These are phyloP conservation scores for Synergus laeviventris DNA, from an alignment of 2,888 invertebrate genomes.

Conservation along the genomic window DNA sequence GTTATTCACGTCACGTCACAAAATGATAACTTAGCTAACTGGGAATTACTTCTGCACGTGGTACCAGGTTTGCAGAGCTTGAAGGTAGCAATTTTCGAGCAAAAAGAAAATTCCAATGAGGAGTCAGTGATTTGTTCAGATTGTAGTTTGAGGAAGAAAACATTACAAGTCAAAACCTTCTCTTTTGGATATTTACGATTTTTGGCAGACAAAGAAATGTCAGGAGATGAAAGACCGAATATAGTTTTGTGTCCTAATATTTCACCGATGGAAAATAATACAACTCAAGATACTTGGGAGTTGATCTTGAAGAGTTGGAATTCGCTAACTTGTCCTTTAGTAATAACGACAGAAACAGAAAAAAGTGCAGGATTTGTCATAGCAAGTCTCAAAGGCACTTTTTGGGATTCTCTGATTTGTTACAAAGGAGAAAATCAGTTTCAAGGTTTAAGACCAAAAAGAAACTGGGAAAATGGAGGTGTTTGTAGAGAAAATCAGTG, in stretches of 20 bases:
- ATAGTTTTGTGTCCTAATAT: neutral
- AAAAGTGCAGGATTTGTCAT: neutral
- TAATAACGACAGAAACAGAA: neutral
- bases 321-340: neutral
- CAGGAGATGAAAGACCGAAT: neutral
- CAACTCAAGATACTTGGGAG: neutral
- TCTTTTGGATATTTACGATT: neutral
- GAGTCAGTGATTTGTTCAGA: neutral
- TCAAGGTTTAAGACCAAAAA: constrained; percentile 63
- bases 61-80: neutral
- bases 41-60: neutral
- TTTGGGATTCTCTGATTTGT: neutral
- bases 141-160: neutral
- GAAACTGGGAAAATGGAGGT: constrained; percentile 65
- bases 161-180: neutral
- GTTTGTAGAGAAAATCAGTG: constrained; percentile 68
- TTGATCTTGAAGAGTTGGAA: neutral
- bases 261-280: neutral
- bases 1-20: neutral
- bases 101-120: neutral
- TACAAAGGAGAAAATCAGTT: constrained; percentile 61
- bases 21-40: neutral
- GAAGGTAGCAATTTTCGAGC: neutral
- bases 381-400: neutral
- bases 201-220: neutral